These are phyloP conservation scores for Macrotis lagotis DNA, from an alignment of 2,113 vertebrate species.

Conservation along the genomic window DNA sequence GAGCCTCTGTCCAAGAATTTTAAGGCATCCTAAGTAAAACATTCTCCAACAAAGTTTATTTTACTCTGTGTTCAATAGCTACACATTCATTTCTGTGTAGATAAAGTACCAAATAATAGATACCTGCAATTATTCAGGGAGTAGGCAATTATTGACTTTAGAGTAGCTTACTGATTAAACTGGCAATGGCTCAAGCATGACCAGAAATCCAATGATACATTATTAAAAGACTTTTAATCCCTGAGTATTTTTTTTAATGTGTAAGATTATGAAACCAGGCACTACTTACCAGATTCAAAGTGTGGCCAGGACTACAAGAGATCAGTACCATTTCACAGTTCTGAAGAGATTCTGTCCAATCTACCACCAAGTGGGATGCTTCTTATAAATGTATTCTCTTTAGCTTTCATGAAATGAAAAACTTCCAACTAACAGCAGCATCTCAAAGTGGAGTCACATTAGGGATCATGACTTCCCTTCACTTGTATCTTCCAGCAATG, in stretches of 20 bases:
- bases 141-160: constrained; percentile 66
- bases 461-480: not conserved
- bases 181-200: constrained; percentile 62
- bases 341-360: constrained; percentile 46
- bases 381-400: constrained; percentile 32
- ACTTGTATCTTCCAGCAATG: not conserved
- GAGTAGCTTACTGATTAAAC: constrained; percentile 68
- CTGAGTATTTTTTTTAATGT: constrained; percentile 53
- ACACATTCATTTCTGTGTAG: constrained; percentile 38
- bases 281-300: constrained; percentile 2
- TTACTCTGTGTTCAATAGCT: constrained; percentile 66
- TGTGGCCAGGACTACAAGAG: constrained; percentile 43
- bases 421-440: not conserved
- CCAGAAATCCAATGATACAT: constrained; percentile 58
- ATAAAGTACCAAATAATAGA: constrained; percentile 61
- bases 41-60: constrained; percentile 44
- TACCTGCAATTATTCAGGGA: constrained; percentile 39
- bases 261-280: constrained; percentile 45
- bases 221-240: constrained; percentile 58
- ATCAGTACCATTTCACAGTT: constrained; percentile 59
- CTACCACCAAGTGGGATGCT: constrained; percentile 29
- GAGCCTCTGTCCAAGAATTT: constrained; percentile 47
- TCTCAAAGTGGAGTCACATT: not conserved
- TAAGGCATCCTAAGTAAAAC: constrained; percentile 64
- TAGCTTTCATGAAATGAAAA: not conserved